These are phyloP conservation scores for Okamejei kenojei DNA, from an alignment of 2,797 vertebrate species.

Conservation along the genomic window DNA sequence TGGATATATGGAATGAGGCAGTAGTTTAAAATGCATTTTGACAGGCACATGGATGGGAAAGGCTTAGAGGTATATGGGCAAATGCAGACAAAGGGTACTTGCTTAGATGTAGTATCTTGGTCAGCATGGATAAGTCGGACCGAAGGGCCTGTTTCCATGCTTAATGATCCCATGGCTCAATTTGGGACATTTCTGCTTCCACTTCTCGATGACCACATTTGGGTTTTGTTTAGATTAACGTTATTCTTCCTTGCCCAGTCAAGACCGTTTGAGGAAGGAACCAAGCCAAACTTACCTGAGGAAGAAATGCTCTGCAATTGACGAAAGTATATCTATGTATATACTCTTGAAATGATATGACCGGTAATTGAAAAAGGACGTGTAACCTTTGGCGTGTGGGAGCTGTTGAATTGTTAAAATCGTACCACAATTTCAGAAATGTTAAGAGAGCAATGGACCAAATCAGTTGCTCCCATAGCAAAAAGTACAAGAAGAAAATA, in stretches of 20 bases:
- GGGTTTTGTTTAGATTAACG: background rate
- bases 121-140: too few relatives aligned
- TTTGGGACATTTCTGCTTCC: too few relatives aligned
- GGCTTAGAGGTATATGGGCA: too few relatives aligned
- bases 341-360: background rate
- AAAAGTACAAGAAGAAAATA: background rate
- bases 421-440: background rate
- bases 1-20: too few relatives aligned
- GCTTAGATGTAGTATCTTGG: too few relatives aligned
- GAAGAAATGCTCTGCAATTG: background rate
- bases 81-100: too few relatives aligned
- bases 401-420: slow-evolving; percentile 22
- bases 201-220: too few relatives aligned
- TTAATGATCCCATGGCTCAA: too few relatives aligned
- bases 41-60: too few relatives aligned
- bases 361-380: background rate
- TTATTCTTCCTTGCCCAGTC: background rate
- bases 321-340: background rate
- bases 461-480: background rate
- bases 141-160: too few relatives aligned
- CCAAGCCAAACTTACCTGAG: background rate
- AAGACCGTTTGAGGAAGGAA: background rate
- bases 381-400: background rate
- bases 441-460: background rate
- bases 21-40: too few relatives aligned